Evolutionary conservation across 2,888 invertebrate genomes (phyloP), one percentile per base, ranked within the genome.

Genomic region (Ischnus inquisitorius): DNA sequence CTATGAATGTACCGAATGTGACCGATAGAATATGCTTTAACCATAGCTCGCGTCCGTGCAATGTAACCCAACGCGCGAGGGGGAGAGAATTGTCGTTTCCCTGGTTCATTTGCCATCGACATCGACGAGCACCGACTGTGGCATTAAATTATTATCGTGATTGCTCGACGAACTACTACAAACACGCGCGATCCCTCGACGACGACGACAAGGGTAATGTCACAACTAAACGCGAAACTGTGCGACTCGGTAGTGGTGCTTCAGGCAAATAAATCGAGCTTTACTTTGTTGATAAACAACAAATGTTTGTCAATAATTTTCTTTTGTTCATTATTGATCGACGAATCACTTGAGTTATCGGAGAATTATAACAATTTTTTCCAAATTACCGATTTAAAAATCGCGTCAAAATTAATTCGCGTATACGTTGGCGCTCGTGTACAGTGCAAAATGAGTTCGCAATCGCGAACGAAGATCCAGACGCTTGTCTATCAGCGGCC

Each of bases 91-190:
- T 46, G 43, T 54, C 71, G 41, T 60, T 75, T 83, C 79, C 78
- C 86, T 8, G 34, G 86, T 89, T 88, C 88, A 87, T 90, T 90
- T 89, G 86, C 88, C 84, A 88, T 90, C 88, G 88, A 86, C 83
- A 84, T 67, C 43, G 67, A 84, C 84, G 87, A 86, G 85, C 83
- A 82, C 85, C 88, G 84, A 84, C 87, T 64, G 88, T 89, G 88
- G 89, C 92, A 91, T 91, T 91, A 91, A 91, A 91, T 92, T 92
- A 91, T 91, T 90, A 89, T 91, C 89, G 83, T 88, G 87, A 88
- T 89, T 89, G 87, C 88, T 67, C 86, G 86, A 87, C 64, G 19
- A 69, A 62, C 46, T 39, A 60, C 87, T 85, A 48, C 68, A 67
- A 85, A 76, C 85, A 72, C 46, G 77, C 77, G 72, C 82, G 68